Evolutionary conservation across 1,140 invertebrate genomes (phyloP).

Genomic region (Euura lappo): DNA sequence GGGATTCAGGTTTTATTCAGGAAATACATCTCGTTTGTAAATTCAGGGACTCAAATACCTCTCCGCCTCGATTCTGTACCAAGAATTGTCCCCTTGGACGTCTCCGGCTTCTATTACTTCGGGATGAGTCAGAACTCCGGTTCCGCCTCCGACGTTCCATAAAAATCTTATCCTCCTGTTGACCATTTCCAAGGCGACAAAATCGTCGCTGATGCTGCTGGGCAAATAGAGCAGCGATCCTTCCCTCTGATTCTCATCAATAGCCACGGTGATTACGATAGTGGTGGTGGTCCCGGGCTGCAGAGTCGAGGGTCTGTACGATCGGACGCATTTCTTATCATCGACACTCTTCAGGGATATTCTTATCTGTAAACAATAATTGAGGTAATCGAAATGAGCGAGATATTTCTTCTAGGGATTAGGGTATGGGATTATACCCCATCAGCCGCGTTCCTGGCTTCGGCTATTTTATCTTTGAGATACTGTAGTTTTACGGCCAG

Average conservation of each 20-base stretch:
- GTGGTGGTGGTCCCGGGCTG: conserved; percentile 74
- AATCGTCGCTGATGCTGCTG: conserved; percentile 71
- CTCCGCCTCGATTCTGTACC: conserved; percentile 77
- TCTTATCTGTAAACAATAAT: conserved; percentile 69
- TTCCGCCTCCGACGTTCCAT: conserved; percentile 80
- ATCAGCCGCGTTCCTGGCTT: conserved; percentile 81
- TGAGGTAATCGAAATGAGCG: conserved; percentile 30
- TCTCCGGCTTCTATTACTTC: conserved; percentile 63
- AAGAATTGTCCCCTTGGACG: conserved; percentile 68
- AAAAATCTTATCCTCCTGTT: conserved; percentile 75
- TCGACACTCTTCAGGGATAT: conserved; percentile 73
- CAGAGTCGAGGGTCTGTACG: conserved; percentile 69
- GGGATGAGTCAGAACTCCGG: conserved; percentile 69
- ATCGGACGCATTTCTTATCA: conserved; percentile 73
- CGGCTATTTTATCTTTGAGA: conserved; percentile 75
- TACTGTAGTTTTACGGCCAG: conserved; percentile 68
- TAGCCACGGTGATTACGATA: conserved; percentile 72
- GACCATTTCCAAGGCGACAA: conserved; percentile 80
- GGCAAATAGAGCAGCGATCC: conserved; percentile 73
- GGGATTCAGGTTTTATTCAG: conserved; percentile 11
- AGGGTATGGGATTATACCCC: conserved; percentile 68
- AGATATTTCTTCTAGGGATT: conserved; percentile 14
- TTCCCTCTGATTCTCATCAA: conserved; percentile 65
- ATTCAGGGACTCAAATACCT: conserved; percentile 55
- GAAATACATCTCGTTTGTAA: neutral